Conservation (phyloP, 1,140 invertebrate species). For the Popillia japonica region DNA sequence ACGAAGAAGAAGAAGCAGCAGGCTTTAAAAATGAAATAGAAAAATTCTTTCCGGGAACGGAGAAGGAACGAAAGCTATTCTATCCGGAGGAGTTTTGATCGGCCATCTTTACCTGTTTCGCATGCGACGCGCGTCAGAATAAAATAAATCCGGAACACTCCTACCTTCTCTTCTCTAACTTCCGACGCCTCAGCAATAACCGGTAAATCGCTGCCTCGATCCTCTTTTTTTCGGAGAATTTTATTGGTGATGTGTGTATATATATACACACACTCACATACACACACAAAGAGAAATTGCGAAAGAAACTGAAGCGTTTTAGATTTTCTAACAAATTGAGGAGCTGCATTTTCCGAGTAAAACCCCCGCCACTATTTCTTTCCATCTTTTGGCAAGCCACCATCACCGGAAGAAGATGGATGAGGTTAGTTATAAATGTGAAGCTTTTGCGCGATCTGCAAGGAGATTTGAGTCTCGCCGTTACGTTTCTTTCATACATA, state of each 20-base stretch:
- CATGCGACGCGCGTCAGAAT: neutral
- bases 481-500: conserved; percentile 59
- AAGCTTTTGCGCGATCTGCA: conserved; percentile 61
- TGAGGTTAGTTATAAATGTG: conserved; percentile 64
- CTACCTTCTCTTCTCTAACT: neutral
- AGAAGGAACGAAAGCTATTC: neutral
- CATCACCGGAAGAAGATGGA: conserved; percentile 59
- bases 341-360: conserved; percentile 59
- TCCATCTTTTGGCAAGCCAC: conserved; percentile 23
- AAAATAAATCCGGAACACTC: conserved; percentile 23
- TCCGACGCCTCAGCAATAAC: neutral
- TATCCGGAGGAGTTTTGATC: neutral
- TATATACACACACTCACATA: neutral
- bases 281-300: neutral
- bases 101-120: conserved; percentile 14
- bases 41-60: neutral
- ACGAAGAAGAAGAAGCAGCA: neutral
- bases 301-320: conserved; percentile 56
- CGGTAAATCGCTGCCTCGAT: neutral
- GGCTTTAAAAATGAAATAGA: conserved; percentile 30
- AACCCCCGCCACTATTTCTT: conserved; percentile 47
- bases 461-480: conserved; percentile 49
- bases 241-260: neutral
- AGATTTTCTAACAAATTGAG: conserved; percentile 64
- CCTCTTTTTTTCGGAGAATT: neutral